Evolutionary conservation across 1,140 invertebrate species (phyloP), one percentile per base, ranked within the genome.

Genomic region (Drosophila guanche): DNA sequence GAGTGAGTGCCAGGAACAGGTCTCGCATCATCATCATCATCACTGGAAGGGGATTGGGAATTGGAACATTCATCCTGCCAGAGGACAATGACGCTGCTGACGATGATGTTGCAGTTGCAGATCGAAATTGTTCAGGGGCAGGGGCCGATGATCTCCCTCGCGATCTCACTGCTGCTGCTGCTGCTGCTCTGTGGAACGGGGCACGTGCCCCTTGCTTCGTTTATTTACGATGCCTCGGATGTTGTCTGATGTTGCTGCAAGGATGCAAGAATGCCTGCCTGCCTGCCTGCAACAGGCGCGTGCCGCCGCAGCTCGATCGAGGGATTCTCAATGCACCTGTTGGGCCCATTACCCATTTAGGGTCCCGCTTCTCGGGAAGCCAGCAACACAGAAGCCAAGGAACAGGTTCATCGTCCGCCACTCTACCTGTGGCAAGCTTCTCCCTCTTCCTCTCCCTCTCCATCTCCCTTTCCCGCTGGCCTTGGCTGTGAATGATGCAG

Each of bases 31-130:
- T 45, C 63, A 53, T 46, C 60, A 67, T 40, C 29, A 50, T 59
- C 55, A 41, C 27, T 33, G 10, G 2, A 16, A 1, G 20, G 5
- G 14, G 12, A 22, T 12, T 22, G 40, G 40, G 16, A 46, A 20
- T 27, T 29, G 23, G 25, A n/a, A 20, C 22, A 22, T 7, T 12
- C 43, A 33, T 68, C 62, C 66, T 56, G 63, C 33, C 6, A 46
- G 43, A 69, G 66, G 66, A 68, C 66, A 68, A 69, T 69, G 66
- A 69, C 66, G 66, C 20, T 55, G 47, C 47, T 42, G 54, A 5
- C 22, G 47, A 29, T 56, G 47, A 29, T 56, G 54, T 20, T 56
- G 55, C 55, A 57, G 55, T 57, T 57, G 55, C 55, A 57, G 55
- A 57, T 57, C 29, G 45, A 20, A 50, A 20, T 20, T 20, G 16